A percentile compares a stretch with the other conserved stretches of the same genome.
Conservation (phyloP, 1,140 invertebrate genomes). For the Ectropis grisescens region DNA sequence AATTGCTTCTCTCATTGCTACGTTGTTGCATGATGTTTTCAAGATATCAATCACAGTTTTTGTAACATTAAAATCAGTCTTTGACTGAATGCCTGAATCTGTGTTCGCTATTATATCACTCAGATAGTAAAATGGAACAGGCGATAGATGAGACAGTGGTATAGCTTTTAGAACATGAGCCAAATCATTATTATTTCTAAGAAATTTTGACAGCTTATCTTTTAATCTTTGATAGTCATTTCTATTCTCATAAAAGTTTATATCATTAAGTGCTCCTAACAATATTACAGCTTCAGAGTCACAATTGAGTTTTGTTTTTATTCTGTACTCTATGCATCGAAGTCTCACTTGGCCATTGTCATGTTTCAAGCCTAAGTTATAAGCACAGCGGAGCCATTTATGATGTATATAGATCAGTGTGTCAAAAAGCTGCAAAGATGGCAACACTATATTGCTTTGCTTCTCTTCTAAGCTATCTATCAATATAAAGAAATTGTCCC, state of each 20-base stretch:
- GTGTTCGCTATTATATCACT: slow-evolving; percentile 22
- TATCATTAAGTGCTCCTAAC: slow-evolving; percentile 43
- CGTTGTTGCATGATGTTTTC: slow-evolving; percentile 42
- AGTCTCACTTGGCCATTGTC: slow-evolving; percentile 41
- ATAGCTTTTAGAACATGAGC: slow-evolving; percentile 27
- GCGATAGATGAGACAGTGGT: slow-evolving; percentile 38
- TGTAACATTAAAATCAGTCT: slow-evolving; percentile 7
- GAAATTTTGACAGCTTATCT: slow-evolving; percentile 12
- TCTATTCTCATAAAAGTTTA: slow-evolving; percentile 34
- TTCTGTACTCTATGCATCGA: slow-evolving; percentile 36
- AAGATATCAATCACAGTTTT: slow-evolving; percentile 28
- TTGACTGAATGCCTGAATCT: slow-evolving; percentile 7
- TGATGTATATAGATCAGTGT: slow-evolving; percentile 20
- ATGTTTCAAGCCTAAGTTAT: slow-evolving; percentile 45
- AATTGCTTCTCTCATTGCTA: slow-evolving; percentile 38
- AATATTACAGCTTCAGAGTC: slow-evolving; percentile 25
- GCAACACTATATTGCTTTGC: slow-evolving; percentile 53
- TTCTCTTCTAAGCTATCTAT: slow-evolving; percentile 56
- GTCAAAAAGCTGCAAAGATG: slow-evolving; percentile 44
- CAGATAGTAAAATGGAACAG: slow-evolving; percentile 44
- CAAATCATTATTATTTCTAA: slow-evolving; percentile 21
- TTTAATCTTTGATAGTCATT: slow-evolving; percentile 23
- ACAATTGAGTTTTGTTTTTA: slow-evolving; percentile 21
- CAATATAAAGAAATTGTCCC: slow-evolving; percentile 50
- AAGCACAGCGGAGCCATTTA: slow-evolving; percentile 45